Evolutionary conservation across 2,113 vertebrate species (phyloP), one percentile per base, ranked within the genome.

Genomic region (Malurus melanocephalus): DNA sequence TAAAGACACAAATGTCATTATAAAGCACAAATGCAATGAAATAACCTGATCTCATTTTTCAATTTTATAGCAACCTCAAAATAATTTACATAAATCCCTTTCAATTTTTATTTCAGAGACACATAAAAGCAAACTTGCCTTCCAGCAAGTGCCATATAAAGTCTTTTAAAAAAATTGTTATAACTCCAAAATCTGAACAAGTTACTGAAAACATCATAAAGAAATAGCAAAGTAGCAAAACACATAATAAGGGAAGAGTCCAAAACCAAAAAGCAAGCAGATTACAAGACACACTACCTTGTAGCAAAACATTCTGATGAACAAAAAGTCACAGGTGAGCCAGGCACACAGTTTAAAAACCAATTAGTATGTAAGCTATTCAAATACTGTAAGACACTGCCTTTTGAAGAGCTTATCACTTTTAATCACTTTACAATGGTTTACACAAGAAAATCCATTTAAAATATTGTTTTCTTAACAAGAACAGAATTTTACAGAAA

Each of bases 271-370:
- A 14, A 82, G 48, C 10, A 67, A 92, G 59, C 35, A 89, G 76
- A 84, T 67, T 38, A 67, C 33, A 82, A 87, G 67, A 92, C 15
- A 88, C n/a, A 16, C 49, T 93, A 96, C 96, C 96, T 97, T 97
- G 89, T 96, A 97, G 93, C 96, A 97, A 96, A 97, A 96, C 96
- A 97, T 96, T 71, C 56, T 81, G 81, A 87, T 77, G 89, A 93
- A 89, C 61, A 94, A 92, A 92, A 94, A 95, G 88, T 92, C 92
- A 74, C 94, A 95, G 95, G 94, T 96, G 85, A 96, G 82, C 53
- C 74, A 92, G 71, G 49, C 73, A 94, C 86, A 92, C 71, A 82
- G 91, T 85, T 92, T 92, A 94, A 95, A 92, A 95, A 92, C 90
- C 94, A 94, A 94, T 95, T 94, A 96, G 73, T 61, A 76, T 62